Base-by-base conservation (phyloP, 2,888 invertebrate species). In the Plagiodera versicolora region DNA sequence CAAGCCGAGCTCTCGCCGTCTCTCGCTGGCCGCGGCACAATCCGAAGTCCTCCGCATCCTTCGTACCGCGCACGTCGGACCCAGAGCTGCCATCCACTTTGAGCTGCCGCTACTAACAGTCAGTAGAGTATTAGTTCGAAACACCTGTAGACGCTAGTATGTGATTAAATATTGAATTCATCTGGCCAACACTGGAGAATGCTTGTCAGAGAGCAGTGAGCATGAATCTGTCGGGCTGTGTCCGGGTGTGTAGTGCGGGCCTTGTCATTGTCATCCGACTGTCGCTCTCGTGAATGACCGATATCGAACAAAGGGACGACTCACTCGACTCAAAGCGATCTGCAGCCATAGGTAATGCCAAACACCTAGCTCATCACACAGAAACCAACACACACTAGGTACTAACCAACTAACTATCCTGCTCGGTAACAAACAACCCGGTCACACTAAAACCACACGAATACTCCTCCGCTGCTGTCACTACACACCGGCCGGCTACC, bases 51-150 rank as follows among this genome's bases (percentile, higher is more conserved):
- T 58, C 45, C 52, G 49, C 56, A 56, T 67, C 67, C 66, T n/a
- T 63, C n/a, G 64, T 28, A 35, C 10, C 65, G 70, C 71, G 71
- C 69, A 68, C 63, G 64, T 44, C 63, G 62, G 61, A 55, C 65
- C 66, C 66, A 65, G 67, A 68, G 69, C 73, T 75, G 75, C 75
- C 77, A 75, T 74, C 74, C 73, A 75, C 77, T 74, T 74, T 74
- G 76, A 76, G 72, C 73, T 72, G 75, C 76, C 76, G 75, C 77
- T 75, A 76, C 76, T 75, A 79, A 79, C 79, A 79, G 77, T 80
- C 80, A 80, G 80, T 80, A 80, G 79, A 80, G 80, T 79, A 80
- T 79, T 80, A 80, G 80, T 80, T 77, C 77, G 80, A 80, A 79
- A 77, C 80, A 80, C 79, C 79, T 80, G 80, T 80, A 80, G 78